Evolutionary conservation across 2,888 invertebrate genomes (phyloP).

Genomic region (Andrena haemorrhoa): DNA sequence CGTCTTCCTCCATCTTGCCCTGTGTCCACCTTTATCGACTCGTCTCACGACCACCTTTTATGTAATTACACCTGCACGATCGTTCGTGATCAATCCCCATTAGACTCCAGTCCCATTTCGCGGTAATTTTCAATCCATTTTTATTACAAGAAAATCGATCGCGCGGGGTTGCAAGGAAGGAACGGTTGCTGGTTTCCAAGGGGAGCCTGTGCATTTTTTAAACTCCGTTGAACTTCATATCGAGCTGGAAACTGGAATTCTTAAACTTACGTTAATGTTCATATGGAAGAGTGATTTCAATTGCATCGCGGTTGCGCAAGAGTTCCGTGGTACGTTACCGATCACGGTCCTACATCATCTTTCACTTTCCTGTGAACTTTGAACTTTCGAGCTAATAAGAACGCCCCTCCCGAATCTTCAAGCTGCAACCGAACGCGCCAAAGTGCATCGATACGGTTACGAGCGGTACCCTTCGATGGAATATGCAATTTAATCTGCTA

Average conservation of each 20-base stretch:
- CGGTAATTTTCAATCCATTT: too few species aligned
- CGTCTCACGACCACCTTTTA: neutral
- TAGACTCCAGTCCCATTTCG: too few species aligned
- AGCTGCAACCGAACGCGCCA: neutral
- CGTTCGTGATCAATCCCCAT: neutral
- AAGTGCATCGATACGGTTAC: neutral
- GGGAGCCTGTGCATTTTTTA: too few species aligned
- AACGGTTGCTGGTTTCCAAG: too few species aligned
- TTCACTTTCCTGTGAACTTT: slow-evolving; percentile 37
- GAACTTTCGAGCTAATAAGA: slow-evolving; percentile 1
- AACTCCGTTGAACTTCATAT: neutral
- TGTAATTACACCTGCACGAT: slow-evolving; percentile 7
- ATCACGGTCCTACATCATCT: slow-evolving; percentile 23
- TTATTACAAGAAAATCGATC: too few species aligned
- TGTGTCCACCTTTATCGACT: neutral
- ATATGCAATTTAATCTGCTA: neutral
- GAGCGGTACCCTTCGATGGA: neutral
- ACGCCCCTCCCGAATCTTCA: neutral
- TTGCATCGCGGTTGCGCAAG: slow-evolving; percentile 28
- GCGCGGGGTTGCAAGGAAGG: too few species aligned
- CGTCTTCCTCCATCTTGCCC: neutral
- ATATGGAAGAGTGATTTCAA: slow-evolving; percentile 14
- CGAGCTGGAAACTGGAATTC: neutral
- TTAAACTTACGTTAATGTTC: neutral
- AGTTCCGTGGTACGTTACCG: slow-evolving; percentile 40